Percentiles rank a stretch among this genome's conserved stretches.
These are phyloP conservation scores for Oscheius sp. DNA, from an alignment of 2,888 invertebrate species.

Conservation along the genomic window DNA sequence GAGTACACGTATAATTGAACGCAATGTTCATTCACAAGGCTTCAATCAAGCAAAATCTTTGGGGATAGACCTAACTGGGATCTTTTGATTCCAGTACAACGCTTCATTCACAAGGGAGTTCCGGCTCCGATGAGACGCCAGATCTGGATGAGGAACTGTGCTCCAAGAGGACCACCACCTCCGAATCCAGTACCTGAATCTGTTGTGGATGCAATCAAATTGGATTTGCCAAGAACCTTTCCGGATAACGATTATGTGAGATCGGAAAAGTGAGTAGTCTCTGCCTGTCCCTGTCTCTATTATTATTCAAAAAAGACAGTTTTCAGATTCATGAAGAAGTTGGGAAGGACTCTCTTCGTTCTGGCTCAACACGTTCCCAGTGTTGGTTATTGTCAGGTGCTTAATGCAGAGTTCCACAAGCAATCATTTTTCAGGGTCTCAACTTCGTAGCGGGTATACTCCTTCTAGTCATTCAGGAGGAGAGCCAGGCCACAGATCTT, in stretches of 20 bases:
- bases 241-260: slow-evolving; percentile 54
- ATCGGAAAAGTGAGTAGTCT: slow-evolving; percentile 31
- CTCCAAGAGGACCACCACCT: slow-evolving; percentile 39
- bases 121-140: slow-evolving; percentile 51
- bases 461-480: slow-evolving; percentile 53
- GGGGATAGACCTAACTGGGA: not conserved
- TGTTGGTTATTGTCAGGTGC: slow-evolving; percentile 58
- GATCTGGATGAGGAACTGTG: slow-evolving; percentile 57
- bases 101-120: slow-evolving; percentile 60
- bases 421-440: slow-evolving; percentile 59
- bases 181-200: slow-evolving; percentile 45
- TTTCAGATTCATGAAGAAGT: slow-evolving; percentile 43
- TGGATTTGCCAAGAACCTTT: slow-evolving; percentile 60
- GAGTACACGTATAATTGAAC: not conserved
- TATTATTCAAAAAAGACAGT: not conserved
- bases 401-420: slow-evolving; percentile 38
- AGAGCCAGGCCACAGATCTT: slow-evolving; percentile 50
- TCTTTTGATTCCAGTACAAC: slow-evolving; percentile 52
- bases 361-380: slow-evolving; percentile 53
- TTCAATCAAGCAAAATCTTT: not conserved
- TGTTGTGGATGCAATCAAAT: slow-evolving; percentile 48
- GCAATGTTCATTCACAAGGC: not conserved
- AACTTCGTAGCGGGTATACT: slow-evolving; percentile 57
- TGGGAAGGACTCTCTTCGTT: slow-evolving; percentile 51
- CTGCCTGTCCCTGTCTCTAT: not conserved